Evolutionary conservation across 2,797 vertebrate genomes (phyloP).

Genomic region (Pantherophis vulpinus): DNA sequence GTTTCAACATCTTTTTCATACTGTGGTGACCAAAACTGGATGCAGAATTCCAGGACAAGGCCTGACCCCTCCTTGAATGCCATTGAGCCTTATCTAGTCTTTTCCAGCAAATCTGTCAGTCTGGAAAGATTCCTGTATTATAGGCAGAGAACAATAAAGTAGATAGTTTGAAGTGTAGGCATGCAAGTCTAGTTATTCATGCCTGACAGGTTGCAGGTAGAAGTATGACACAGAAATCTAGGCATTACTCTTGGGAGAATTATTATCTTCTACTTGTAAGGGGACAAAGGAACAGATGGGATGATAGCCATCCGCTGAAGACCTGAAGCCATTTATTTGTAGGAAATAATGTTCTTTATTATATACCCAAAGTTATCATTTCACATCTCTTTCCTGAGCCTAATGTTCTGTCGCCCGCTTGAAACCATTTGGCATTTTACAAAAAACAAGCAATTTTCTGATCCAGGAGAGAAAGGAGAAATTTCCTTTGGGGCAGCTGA

Average conservation of each 20-base stretch:
- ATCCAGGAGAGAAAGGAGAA: not conserved
- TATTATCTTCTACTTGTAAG: not conserved
- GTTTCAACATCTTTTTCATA: no score
- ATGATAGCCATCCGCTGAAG: accelerated
- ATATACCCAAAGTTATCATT: not conserved
- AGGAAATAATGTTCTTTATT: not conserved
- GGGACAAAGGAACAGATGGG: not conserved
- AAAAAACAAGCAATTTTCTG: not conserved
- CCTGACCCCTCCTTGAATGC: not conserved
- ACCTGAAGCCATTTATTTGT: not conserved
- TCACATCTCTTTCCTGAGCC: not conserved
- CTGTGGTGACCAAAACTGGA: no score
- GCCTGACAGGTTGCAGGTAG: not conserved
- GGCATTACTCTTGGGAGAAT: accelerated
- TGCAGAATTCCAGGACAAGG: no score
- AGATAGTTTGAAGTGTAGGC: not conserved
- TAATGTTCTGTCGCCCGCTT: not conserved
- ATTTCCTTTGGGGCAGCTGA: not conserved
- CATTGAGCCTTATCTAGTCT: not conserved
- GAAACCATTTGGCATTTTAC: not conserved
- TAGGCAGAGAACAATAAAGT: not conserved
- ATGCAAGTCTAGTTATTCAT: not conserved
- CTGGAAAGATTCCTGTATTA: not conserved
- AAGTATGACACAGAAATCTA: not conserved
- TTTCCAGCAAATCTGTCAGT: not conserved